phyloP scores from a whole-genome alignment of 2,113 vertebrate genomes.

The Tragelaphus imberbis region DNA sequence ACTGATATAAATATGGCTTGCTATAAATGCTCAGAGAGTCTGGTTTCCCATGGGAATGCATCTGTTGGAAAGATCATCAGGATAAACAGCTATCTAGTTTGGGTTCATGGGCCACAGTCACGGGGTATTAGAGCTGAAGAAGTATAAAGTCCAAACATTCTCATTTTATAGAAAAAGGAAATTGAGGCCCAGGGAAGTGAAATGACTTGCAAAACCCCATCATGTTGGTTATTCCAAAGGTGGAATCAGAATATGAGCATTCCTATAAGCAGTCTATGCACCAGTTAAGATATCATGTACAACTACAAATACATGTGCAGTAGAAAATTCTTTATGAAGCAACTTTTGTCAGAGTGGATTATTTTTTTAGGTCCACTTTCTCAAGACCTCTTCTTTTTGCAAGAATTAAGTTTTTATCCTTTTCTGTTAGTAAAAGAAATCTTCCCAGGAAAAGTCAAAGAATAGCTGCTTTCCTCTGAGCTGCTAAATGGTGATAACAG shows the following conservation, averaged over 20 bases:
- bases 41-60: background rate
- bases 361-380: background rate
- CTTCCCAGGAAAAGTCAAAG: background rate
- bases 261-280: background rate
- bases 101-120: background rate
- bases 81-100: background rate
- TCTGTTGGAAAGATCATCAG: background rate
- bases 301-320: background rate
- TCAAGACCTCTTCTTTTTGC: background rate
- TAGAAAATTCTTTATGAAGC: background rate
- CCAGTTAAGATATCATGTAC: background rate
- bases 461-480: background rate
- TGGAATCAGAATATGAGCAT: background rate
- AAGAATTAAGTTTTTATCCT: conserved; percentile 29
- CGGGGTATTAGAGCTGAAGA: background rate
- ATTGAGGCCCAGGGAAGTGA: background rate
- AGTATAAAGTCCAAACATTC: background rate
- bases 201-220: background rate
- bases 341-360: background rate
- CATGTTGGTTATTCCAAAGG: background rate
- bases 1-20: background rate
- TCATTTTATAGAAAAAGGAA: conserved; percentile 14
- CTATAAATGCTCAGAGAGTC: background rate
- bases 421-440: conserved; percentile 26
- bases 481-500: background rate